Base-by-base conservation (phyloP, 2,888 invertebrate genomes). In the Lydus trimaculatus region DNA sequence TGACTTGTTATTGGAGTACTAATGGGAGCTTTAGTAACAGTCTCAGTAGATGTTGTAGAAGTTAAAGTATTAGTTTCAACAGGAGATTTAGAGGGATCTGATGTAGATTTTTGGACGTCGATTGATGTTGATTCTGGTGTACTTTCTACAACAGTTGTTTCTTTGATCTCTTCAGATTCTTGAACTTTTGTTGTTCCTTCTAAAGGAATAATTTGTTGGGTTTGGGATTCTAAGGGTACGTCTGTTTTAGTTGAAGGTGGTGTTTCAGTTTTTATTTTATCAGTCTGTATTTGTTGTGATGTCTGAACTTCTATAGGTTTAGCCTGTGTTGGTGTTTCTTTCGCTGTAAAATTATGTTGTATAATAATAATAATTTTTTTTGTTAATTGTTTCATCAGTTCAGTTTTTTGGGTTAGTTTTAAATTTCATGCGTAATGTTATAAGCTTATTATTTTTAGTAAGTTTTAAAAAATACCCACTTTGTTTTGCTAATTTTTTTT, bases 271-370 rank as follows among this genome's bases (percentile, higher is more conserved):
- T 17, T 33, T 36, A 48, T 56, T 31, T 61, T 61, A 43, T 64
- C 61, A 31, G 43, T 23, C 15, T 28, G 43, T 13, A 13, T 63
- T 33, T 65, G 56, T 62, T 63, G 39, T 62, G 59, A 11, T 65
- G 61, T 52, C 61, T 66, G 9, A 62, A 52, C 64, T 62, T 65
- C 31, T n/a, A 58, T 43, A 20, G 63, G 58, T 61, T 58, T 31
- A 31, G 20, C 61, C 43, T 43, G 61, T 61, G 83, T 83, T 20
- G 73, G 36, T 64, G 66, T 71, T 43, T 69, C 61, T 65, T 72
- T 71, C 63, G 72, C 72, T 64, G 66, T 58, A 61, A 61, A 36
- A 61, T 36, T 31, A 39, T 61, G 43, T 33, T 43, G 20, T 39
- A 61, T 23, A 8, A 61, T 39, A 39, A 61, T 61, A 61, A 25